These are phyloP conservation scores for Trypoxylon attenuatum DNA, from an alignment of 2,888 invertebrate genomes.

Conservation along the genomic window DNA sequence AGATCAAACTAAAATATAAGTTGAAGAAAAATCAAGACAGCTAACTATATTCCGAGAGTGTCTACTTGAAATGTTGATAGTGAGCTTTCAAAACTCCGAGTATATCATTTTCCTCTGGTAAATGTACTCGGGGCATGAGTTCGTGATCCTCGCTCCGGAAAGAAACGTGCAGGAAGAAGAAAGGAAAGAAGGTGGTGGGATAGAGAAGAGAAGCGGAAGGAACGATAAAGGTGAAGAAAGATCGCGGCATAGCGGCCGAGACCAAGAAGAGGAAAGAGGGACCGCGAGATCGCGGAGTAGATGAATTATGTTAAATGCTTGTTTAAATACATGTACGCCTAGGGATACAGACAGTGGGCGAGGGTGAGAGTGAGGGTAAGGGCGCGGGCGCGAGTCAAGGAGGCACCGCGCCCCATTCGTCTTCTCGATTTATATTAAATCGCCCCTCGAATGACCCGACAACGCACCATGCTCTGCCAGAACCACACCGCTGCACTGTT, in stretches of 20 bases:
- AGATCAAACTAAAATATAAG: too few species aligned
- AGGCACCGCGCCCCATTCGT: constrained; percentile 69
- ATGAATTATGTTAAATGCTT: constrained; percentile 73
- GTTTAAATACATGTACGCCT: constrained; percentile 72
- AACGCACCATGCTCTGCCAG: constrained; percentile 36
- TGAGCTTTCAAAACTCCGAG: too few species aligned
- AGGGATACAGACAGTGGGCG: constrained; percentile 63
- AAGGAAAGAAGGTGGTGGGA: not conserved
- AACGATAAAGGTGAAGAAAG: constrained; percentile 13
- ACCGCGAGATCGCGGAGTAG: constrained; percentile 52
- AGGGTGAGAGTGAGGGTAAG: constrained; percentile 62
- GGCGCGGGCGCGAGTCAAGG: constrained; percentile 61
- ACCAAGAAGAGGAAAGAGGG: constrained; percentile 16
- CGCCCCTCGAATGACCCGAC: constrained; percentile 65
- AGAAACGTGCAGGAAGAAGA: not conserved
- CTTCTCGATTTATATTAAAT: constrained; percentile 73
- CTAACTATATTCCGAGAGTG: too few species aligned
- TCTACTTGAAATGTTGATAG: too few species aligned
- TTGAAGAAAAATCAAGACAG: too few species aligned
- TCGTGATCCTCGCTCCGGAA: too few species aligned
- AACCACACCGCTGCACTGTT: constrained; percentile 32
- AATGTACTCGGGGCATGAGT: too few species aligned
- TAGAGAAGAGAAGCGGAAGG: constrained; percentile 16
- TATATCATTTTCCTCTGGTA: too few species aligned
- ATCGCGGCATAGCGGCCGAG: constrained; percentile 3